Evolutionary conservation across 2,113 vertebrate genomes (phyloP), one percentile per base, ranked within the genome.

Genomic region (Ornithorhynchus anatinus): DNA sequence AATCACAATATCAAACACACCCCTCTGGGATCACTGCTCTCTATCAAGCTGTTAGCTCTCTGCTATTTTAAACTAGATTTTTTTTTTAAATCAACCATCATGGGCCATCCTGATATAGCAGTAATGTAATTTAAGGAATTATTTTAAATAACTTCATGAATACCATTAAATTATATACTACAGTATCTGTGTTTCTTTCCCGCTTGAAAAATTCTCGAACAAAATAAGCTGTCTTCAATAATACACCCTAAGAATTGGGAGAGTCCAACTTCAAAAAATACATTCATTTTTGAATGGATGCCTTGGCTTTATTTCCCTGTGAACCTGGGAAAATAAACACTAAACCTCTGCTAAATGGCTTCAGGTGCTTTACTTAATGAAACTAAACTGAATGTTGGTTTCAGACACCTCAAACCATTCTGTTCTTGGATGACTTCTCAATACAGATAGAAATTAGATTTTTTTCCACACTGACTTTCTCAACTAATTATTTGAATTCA

Each of bases 121-220:
- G 48, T 37, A 16, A 58, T 31, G 23, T 23, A 79, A 77, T 77
- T 17, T 37, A 75, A 54, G 53, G 10, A 77, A 27, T 43, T 33
- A 10, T 54, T 57, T 54, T 59, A 59, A 81, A 20, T 68, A 72
- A 72, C 31, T 61, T 87, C 39, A 77, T 40, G 66, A 69, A 75
- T 2, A 5, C 27, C 19, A 2, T 13, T 65, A 59, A 25, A 65
- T 27, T 69, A 17, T 59, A 70, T 7, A 63, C 0, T 47, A 38
- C 5, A 71, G 72, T 81, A 60, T 38, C 38, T 64, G 54, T 10
- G 6, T 59, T 8, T 33, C 17, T 54, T 8, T 33, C 17, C 52
- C 40, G 53, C 4, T 64, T 44, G 60, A 66, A 56, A 15, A 58
- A 5, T 20, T 48, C 68, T 20, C 9, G 58, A 61, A 29, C 50